These are phyloP conservation scores for Cololabis saira DNA, from an alignment of 2,113 vertebrate species.

Conservation along the genomic window DNA sequence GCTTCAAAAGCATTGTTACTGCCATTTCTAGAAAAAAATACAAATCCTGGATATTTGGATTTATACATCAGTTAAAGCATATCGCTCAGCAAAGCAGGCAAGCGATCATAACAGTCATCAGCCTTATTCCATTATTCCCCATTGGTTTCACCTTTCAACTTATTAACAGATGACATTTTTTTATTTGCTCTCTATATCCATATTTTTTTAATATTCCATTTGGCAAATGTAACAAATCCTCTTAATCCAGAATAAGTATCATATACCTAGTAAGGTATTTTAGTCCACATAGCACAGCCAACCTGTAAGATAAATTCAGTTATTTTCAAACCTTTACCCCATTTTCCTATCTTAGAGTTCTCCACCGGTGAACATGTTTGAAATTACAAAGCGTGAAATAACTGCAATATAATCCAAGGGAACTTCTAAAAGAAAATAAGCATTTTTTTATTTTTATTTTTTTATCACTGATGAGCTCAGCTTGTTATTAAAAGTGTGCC, in stretches of 20 bases:
- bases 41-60: constrained; percentile 6
- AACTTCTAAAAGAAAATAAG: too few relatives aligned
- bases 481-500: not conserved
- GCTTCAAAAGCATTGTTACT: constrained; percentile 16
- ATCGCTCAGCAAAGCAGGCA: too few relatives aligned
- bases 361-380: not conserved
- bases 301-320: too few relatives aligned
- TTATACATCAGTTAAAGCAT: constrained; percentile 5
- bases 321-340: not conserved
- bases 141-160: constrained; percentile 39
- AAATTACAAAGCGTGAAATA: not conserved
- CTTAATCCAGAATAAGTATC: too few relatives aligned
- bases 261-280: too few relatives aligned
- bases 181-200: constrained; percentile 11
- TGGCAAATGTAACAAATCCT: constrained; percentile 46
- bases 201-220: constrained; percentile 18
- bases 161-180: not conserved
- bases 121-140: constrained; percentile 1
- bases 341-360: not conserved
- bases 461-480: too few relatives aligned
- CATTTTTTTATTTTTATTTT: too few relatives aligned
- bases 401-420: too few relatives aligned
- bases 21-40: constrained; percentile 9
- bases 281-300: too few relatives aligned
- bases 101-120: too few relatives aligned